These are phyloP conservation scores for Lordiphosa collinella DNA, from an alignment of 1,140 invertebrate species.

Conservation along the genomic window DNA sequence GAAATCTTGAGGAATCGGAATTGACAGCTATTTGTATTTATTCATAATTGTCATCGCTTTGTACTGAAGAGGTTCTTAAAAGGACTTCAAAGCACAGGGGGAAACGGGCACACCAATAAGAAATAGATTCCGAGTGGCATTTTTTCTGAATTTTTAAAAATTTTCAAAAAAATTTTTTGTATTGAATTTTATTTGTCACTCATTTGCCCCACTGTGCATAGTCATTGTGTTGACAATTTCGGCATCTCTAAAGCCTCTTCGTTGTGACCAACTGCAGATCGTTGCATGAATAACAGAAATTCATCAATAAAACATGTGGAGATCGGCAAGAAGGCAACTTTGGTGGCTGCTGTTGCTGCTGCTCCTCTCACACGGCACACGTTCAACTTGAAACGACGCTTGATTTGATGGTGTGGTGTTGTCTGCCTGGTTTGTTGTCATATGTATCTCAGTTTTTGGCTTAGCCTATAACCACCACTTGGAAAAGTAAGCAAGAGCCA, in stretches of 20 bases:
- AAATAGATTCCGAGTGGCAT: too few species aligned
- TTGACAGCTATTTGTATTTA: too few species aligned
- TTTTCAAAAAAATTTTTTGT: too few species aligned
- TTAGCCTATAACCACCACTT: slow-evolving; percentile 59
- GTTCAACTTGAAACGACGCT: neutral
- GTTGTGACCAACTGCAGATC: slow-evolving; percentile 47
- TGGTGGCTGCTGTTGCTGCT: slow-evolving; percentile 3
- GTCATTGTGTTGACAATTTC: slow-evolving; percentile 71
- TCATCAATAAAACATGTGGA: slow-evolving; percentile 76
- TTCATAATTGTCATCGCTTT: too few species aligned
- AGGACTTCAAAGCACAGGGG: too few species aligned
- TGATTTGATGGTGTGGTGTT: slow-evolving; percentile 34
- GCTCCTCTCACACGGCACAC: slow-evolving; percentile 3
- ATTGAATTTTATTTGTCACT: too few species aligned
- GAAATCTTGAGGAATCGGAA: neutral
- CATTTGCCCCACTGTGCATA: slow-evolving; percentile 46
- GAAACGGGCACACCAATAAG: too few species aligned
- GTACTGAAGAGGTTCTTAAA: too few species aligned
- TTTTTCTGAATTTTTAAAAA: too few species aligned
- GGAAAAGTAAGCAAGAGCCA: slow-evolving; percentile 44
- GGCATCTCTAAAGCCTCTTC: slow-evolving; percentile 62
- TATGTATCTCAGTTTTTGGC: slow-evolving; percentile 74
- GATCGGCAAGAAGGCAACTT: slow-evolving; percentile 30
- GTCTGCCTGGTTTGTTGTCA: slow-evolving; percentile 61
- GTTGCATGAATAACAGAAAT: slow-evolving; percentile 76